Evolutionary conservation across 2,797 vertebrate species (phyloP).

Genomic region (Brotula barbata): DNA sequence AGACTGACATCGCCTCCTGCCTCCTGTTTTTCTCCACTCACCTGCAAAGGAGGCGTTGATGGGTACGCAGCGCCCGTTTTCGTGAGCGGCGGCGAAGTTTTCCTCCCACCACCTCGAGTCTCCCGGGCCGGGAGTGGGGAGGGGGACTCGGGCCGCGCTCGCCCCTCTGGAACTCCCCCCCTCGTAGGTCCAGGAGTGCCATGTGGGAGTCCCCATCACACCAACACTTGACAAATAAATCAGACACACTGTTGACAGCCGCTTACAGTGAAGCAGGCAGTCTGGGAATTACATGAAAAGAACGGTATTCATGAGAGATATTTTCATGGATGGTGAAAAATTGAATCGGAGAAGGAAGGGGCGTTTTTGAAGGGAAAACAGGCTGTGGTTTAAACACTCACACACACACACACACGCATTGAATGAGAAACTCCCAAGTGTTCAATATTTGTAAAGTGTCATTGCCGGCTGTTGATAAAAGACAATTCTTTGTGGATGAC

Average conservation of each 20-base stretch:
- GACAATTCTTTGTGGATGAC: constrained; percentile 49
- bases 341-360: constrained; percentile 47
- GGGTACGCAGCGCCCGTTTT: constrained; percentile 62
- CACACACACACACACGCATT: constrained; percentile 33
- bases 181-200: constrained; percentile 56
- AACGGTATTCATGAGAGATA: constrained; percentile 69
- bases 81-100: constrained; percentile 67
- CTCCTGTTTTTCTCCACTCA: constrained; percentile 61
- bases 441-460: constrained; percentile 68
- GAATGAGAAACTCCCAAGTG: constrained; percentile 61
- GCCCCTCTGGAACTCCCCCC: constrained; percentile 36
- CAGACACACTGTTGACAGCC: constrained; percentile 73
- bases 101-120: constrained; percentile 73
- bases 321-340: constrained; percentile 62
- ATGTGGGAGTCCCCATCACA: constrained; percentile 59
- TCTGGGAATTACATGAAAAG: constrained; percentile 70
- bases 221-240: constrained; percentile 77
- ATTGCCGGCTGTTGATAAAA: constrained; percentile 66
- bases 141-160: constrained; percentile 21
- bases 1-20: constrained; percentile 62
- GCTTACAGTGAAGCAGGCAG: constrained; percentile 66
- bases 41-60: constrained; percentile 78
- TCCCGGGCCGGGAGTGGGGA: constrained; percentile 45
- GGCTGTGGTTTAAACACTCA: constrained; percentile 51
- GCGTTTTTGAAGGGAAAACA: constrained; percentile 34